Conservation (phyloP, 37 sponge, comb jelly and placozoan genomes). For the Bolinopsis microptera region DNA sequence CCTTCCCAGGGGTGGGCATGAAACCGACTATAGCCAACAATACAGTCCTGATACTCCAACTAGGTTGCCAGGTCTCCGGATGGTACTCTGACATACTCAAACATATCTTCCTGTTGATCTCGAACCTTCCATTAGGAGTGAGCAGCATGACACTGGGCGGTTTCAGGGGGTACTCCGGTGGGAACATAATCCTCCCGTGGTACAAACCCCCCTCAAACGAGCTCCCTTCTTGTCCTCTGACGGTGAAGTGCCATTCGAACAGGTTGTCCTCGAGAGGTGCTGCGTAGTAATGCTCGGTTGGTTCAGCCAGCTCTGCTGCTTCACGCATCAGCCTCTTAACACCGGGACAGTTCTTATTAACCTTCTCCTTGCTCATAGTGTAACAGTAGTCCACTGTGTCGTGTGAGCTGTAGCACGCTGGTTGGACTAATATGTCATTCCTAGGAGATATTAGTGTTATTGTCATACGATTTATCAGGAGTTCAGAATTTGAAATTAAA, state of each 20-base stretch:
- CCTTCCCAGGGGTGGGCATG: slow-evolving; percentile 93
- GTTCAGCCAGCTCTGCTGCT: slow-evolving; percentile 88
- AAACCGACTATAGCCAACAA: slow-evolving; percentile 93
- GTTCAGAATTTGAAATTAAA: background rate
- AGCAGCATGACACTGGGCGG: slow-evolving; percentile 92
- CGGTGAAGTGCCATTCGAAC: slow-evolving; percentile 99
- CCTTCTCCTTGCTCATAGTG: background rate
- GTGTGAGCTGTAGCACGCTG: no score
- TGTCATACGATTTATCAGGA: no score
- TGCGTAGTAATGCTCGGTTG: slow-evolving; percentile 87
- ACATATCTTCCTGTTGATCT: slow-evolving; percentile 91
- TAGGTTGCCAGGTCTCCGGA: slow-evolving; percentile 98
- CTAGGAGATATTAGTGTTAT: no score
- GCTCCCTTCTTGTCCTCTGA: slow-evolving; percentile 81
- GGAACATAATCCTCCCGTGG: slow-evolving; percentile 92
- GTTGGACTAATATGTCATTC: no score
- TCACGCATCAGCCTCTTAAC: slow-evolving; percentile 96
- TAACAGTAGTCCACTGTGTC: no score
- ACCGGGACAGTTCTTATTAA: slow-evolving; percentile 59
- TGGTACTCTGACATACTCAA: slow-evolving; percentile 93
- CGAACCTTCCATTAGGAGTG: slow-evolving; percentile 96
- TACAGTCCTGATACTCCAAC: slow-evolving; percentile 98
- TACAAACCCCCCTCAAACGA: slow-evolving; percentile 88
- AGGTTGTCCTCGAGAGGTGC: slow-evolving; percentile 96
- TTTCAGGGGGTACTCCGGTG: slow-evolving; percentile 99